Conservation (phyloP, 2,797 vertebrate genomes). For the Holocentrus rufus region DNA sequence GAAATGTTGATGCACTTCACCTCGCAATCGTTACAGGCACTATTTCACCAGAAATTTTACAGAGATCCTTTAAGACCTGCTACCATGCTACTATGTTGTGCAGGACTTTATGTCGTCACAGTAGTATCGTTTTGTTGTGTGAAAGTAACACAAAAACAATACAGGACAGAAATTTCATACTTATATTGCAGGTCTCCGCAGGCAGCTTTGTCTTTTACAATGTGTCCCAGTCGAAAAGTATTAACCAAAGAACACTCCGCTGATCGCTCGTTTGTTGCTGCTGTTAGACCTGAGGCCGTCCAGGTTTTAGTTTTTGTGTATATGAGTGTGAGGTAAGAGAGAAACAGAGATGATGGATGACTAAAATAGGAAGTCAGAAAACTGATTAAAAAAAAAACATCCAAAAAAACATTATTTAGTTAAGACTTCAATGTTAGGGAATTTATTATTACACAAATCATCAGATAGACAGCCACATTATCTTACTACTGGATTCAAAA, state of each 20-base stretch:
- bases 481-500: not conserved
- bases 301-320: not conserved
- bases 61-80: too few relatives aligned
- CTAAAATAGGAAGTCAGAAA: not conserved
- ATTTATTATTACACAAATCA: constrained; percentile 9
- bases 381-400: not conserved
- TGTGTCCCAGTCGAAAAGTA: constrained; percentile 29
- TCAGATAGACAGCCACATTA: constrained; percentile 1
- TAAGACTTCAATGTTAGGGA: not conserved
- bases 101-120: too few relatives aligned
- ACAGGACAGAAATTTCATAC: too few relatives aligned
- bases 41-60: too few relatives aligned
- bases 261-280: constrained; percentile 21
- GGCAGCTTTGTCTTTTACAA: not conserved
- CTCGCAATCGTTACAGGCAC: too few relatives aligned
- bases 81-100: too few relatives aligned
- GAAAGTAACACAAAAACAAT: too few relatives aligned
- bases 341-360: too few relatives aligned
- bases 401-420: not conserved
- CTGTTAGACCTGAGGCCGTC: constrained; percentile 9
- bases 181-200: too few relatives aligned
- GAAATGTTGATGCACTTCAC: too few relatives aligned
- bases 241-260: too few relatives aligned
- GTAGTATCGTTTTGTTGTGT: too few relatives aligned
- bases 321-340: constrained; percentile 2